Percentiles rank a stretch among this genome's conserved stretches.
Conservation (phyloP, 2,797 vertebrate genomes). For the Phalloptychus januarius region DNA sequence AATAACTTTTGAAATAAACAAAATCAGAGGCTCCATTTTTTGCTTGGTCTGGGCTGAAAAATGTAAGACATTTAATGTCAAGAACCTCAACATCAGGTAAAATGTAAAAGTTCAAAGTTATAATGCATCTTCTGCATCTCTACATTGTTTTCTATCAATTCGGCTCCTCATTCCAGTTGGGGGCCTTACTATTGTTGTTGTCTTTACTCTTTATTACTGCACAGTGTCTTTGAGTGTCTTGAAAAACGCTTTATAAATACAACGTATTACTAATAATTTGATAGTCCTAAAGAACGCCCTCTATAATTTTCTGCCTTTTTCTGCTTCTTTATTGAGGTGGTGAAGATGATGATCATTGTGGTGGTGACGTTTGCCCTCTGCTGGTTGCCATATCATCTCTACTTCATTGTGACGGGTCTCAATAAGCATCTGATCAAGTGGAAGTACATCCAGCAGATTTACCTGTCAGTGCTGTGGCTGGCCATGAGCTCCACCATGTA, state of each 20-base stretch:
- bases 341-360: slow-evolving; percentile 99
- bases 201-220: too few relatives aligned
- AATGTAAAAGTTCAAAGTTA: slow-evolving; percentile 29
- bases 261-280: not conserved
- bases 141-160: slow-evolving; percentile 25
- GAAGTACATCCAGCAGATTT: slow-evolving; percentile 98
- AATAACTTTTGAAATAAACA: not conserved
- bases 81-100: slow-evolving; percentile 16
- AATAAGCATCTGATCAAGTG: slow-evolving; percentile 85
- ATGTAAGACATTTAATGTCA: slow-evolving; percentile 46
- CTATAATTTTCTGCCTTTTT: not conserved
- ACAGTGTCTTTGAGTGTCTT: too few relatives aligned
- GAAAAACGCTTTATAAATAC: too few relatives aligned
- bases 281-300: not conserved
- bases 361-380: slow-evolving; percentile 95
- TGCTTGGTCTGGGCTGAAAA: slow-evolving; percentile 11
- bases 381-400: slow-evolving; percentile 96
- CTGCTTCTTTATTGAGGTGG: slow-evolving; percentile 81
- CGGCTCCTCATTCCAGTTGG: slow-evolving; percentile 30
- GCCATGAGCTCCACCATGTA: slow-evolving; percentile 99
- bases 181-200: slow-evolving; percentile 7
- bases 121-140: slow-evolving; percentile 18
- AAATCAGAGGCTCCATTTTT: not conserved
- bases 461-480: slow-evolving; percentile 94
- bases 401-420: slow-evolving; percentile 91